Conservation (phyloP, 1,140 invertebrate species). For the Phymastichus coffea region DNA sequence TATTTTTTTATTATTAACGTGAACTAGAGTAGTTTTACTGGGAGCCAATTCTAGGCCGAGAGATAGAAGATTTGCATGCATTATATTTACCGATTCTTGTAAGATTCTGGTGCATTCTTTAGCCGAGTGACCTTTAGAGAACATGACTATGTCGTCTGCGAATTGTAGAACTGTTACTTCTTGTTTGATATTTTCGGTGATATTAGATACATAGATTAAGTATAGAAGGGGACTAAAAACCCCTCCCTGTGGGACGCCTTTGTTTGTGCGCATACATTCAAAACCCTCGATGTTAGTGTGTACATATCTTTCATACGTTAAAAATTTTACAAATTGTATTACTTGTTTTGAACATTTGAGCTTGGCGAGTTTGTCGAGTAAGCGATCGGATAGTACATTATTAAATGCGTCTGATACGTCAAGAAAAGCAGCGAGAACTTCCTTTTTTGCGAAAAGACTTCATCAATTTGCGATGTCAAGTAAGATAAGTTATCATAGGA, state of each 20-base stretch:
- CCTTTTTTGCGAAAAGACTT: background rate
- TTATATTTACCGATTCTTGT: no score
- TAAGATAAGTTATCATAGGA: no score
- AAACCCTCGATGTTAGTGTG: no score
- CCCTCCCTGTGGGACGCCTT: background rate
- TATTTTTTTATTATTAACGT: conserved; percentile 26
- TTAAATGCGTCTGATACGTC: background rate
- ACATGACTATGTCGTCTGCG: conserved; percentile 4
- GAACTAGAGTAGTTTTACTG: no score
- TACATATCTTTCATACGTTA: background rate
- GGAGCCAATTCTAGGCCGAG: no score
- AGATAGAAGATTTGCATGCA: no score
- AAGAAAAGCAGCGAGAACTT: background rate
- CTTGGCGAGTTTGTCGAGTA: background rate
- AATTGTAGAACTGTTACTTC: background rate
- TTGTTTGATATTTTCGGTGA: background rate
- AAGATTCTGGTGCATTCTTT: no score
- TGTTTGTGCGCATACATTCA: no score
- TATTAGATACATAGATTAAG: background rate
- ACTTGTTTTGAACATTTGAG: background rate
- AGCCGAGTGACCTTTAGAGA: no score
- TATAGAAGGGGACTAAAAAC: conserved; percentile 15
- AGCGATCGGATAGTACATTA: no score
- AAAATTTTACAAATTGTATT: background rate
- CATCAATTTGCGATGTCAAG: background rate